These are phyloP conservation scores for Ancistrus triradiatus DNA, from an alignment of 2,113 vertebrate genomes.

Conservation along the genomic window DNA sequence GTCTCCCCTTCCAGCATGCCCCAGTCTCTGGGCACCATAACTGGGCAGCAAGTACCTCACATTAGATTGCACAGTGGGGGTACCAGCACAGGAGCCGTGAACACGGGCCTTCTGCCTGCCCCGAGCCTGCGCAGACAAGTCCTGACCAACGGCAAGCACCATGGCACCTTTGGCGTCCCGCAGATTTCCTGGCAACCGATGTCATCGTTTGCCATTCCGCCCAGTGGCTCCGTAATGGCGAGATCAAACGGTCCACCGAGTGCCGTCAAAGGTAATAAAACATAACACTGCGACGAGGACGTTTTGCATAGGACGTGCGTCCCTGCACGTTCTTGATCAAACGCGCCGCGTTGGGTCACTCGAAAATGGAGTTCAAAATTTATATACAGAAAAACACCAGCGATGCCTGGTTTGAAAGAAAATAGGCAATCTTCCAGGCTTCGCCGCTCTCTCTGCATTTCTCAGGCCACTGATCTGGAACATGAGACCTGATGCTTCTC, in stretches of 20 bases:
- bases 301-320: too few relatives aligned
- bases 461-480: slow-evolving; percentile 40
- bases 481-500: slow-evolving; percentile 31
- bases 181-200: slow-evolving; percentile 30
- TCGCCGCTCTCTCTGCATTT: slow-evolving; percentile 22
- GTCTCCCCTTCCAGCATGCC: slow-evolving; percentile 60
- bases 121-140: slow-evolving; percentile 64
- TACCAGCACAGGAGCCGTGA: slow-evolving; percentile 21
- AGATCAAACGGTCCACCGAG: slow-evolving; percentile 39
- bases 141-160: slow-evolving; percentile 59
- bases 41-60: slow-evolving; percentile 59
- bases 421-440: slow-evolving; percentile 16
- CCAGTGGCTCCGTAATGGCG: slow-evolving; percentile 21
- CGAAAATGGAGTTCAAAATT: slow-evolving; percentile 22
- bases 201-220: slow-evolving; percentile 27
- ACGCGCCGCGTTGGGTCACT: not conserved
- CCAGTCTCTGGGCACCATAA: slow-evolving; percentile 58
- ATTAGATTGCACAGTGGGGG: slow-evolving; percentile 54
- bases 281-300: too few relatives aligned
- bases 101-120: slow-evolving; percentile 51
- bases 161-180: slow-evolving; percentile 34
- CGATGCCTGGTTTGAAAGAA: slow-evolving; percentile 10
- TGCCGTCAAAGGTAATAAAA: slow-evolving; percentile 54
- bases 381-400: slow-evolving; percentile 5
- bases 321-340: too few relatives aligned